These are phyloP conservation scores for Microcaecilia unicolor DNA, from an alignment of 2,797 vertebrate species.

Conservation along the genomic window DNA sequence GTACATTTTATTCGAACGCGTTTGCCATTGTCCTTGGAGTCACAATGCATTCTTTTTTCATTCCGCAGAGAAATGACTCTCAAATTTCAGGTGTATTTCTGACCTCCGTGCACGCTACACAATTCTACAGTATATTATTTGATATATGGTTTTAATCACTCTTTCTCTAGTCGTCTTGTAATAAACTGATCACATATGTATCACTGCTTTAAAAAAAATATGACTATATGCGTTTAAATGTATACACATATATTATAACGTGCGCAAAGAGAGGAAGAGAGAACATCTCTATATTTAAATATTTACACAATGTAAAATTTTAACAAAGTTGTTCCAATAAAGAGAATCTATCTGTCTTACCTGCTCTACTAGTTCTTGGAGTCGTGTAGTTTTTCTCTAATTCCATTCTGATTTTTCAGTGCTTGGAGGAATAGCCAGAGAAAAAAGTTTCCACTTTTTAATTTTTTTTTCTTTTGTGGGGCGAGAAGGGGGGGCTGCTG, in stretches of 20 bases:
- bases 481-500: conserved; percentile 46
- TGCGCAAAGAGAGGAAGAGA: conserved; percentile 1
- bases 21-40: no score
- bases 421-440: conserved; percentile 43
- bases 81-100: no score
- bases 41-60: no score
- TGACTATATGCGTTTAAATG: background rate
- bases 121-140: no score
- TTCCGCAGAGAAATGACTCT: no score
- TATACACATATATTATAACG: background rate
- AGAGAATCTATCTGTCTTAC: conserved; percentile 50
- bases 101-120: no score
- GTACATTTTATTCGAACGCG: no score
- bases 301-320: background rate
- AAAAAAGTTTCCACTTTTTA: conserved; percentile 45
- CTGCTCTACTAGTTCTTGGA: conserved; percentile 79
- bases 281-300: background rate
- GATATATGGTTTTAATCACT: no score
- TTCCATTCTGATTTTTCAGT: conserved; percentile 70
- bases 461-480: conserved; percentile 50
- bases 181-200: no score
- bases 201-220: no score
- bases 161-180: no score
- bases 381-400: conserved; percentile 74
- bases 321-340: background rate